A percentile compares a stretch with the other conserved stretches of the same genome.
phyloP scores from a whole-genome alignment of 2,113 vertebrate genomes.

The Toxostoma redivivum region DNA sequence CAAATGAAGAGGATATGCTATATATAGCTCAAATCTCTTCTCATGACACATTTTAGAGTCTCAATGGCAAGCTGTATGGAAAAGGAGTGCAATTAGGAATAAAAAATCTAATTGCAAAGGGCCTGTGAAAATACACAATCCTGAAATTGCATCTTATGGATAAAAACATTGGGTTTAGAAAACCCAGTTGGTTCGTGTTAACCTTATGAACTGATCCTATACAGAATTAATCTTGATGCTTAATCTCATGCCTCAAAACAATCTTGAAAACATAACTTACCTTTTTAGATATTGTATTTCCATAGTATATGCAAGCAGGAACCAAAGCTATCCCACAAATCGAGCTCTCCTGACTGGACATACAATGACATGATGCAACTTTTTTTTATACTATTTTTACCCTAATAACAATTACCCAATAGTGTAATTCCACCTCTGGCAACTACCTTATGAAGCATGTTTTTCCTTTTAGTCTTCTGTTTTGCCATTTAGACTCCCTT shows the following conservation, averaged over 20 bases:
- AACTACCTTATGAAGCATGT: not conserved
- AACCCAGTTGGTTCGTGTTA: not conserved
- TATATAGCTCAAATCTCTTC: not conserved
- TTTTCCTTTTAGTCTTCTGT: not conserved
- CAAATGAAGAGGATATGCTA: not conserved
- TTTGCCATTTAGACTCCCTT: not conserved
- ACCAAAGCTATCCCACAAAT: not conserved
- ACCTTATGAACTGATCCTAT: not conserved
- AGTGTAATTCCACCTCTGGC: not conserved
- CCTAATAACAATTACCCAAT: not conserved
- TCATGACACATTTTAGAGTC: not conserved
- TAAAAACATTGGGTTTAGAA: not conserved
- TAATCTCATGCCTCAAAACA: conserved; percentile 8
- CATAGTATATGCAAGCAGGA: not conserved
- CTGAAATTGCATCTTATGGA: not conserved
- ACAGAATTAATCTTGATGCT: not conserved
- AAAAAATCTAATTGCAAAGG: not conserved
- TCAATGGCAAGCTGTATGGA: not conserved
- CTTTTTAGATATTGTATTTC: not conserved
- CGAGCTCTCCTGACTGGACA: not conserved
- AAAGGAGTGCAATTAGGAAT: not conserved
- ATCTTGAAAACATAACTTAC: not conserved
- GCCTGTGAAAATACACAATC: not conserved
- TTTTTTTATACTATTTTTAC: not conserved
- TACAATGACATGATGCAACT: not conserved